Conservation (phyloP, 1,140 invertebrate genomes). For the Heliconius eleuchia region DNA sequence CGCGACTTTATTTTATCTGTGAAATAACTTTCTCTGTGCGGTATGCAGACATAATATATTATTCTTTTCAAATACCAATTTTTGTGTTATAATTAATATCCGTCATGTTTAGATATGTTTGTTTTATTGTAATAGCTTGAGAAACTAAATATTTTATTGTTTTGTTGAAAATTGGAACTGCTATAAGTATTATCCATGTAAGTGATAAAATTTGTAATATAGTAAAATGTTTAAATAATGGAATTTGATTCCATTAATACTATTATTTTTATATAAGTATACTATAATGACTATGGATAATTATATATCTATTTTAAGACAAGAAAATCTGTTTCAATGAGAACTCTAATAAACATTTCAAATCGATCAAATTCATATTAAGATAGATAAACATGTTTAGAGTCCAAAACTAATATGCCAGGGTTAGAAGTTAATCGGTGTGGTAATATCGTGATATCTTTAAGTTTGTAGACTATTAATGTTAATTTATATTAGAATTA, state of each 20-base stretch:
- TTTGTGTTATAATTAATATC: not conserved
- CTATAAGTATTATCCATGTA: too few relatives aligned
- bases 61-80: slow-evolving; percentile 1
- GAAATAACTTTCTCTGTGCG: slow-evolving; percentile 23
- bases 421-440: slow-evolving; percentile 7
- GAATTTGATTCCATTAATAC: too few relatives aligned
- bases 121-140: not conserved
- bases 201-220: too few relatives aligned
- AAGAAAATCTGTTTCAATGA: not conserved
- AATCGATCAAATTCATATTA: slow-evolving; percentile 26
- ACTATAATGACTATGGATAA: not conserved
- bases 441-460: not conserved
- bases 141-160: not conserved
- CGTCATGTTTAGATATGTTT: not conserved
- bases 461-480: not conserved
- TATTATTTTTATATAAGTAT: too few relatives aligned
- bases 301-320: not conserved
- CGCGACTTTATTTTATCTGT: slow-evolving; percentile 20
- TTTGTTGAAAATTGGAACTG: too few relatives aligned
- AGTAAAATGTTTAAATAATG: too few relatives aligned
- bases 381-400: slow-evolving; percentile 1
- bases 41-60: slow-evolving; percentile 11
- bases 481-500: not conserved
- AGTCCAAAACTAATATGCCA: slow-evolving; percentile 2
- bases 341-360: not conserved